Evolutionary conservation across 1,140 invertebrate genomes (phyloP), one percentile per base, ranked within the genome.

Genomic region (Solenopsis invicta): DNA sequence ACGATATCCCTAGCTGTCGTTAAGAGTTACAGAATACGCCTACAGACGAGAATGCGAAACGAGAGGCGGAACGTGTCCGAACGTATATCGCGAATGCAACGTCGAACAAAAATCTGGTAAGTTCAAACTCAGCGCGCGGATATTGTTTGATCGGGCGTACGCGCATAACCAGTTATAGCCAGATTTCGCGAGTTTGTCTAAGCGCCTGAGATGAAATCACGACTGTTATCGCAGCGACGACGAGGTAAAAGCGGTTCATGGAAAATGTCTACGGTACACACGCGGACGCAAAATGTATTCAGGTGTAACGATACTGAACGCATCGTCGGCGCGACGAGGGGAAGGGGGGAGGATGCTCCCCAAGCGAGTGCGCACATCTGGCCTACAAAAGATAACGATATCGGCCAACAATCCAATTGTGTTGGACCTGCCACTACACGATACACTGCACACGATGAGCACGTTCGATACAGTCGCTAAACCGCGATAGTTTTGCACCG

Each of bases 321-420:
- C 41, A 16, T 34, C 54, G 52, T 72, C 37, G 50, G 34, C 18
- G 37, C 50, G 66, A 61, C 1, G 24, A 72, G 24, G 37, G 16
- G 45, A n/a, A n/a, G n/a, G n/a, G n/a, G n/a, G n/a, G n/a, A n/a
- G 67, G 69, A 9, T 74, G 34, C 37, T 84, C 41, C 45, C 78
- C 80, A 6, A n/a, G 37, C 66, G 24, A 82, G 41, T 18, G 24
- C 24, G n/a, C 76, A 76, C 81, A 86, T 86, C 85, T 86, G 85
- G 76, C 16, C 52, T 13, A 72, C 75, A 81, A 69, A 69, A 69
- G 75, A 66, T 87, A 87, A 88, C 59, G 82, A 78, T 69, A 69
- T 85, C 67, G 64, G 59, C 29, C 41, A 67, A 74, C 67, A 74
- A 61, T 74, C 54, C 80, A 72, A 75, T 84, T 61, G 54, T 64